A percentile compares a stretch with the other conserved stretches of the same genome.
phyloP scores from a whole-genome alignment of 2,113 vertebrate genomes.

The Stegostoma tigrinum region DNA sequence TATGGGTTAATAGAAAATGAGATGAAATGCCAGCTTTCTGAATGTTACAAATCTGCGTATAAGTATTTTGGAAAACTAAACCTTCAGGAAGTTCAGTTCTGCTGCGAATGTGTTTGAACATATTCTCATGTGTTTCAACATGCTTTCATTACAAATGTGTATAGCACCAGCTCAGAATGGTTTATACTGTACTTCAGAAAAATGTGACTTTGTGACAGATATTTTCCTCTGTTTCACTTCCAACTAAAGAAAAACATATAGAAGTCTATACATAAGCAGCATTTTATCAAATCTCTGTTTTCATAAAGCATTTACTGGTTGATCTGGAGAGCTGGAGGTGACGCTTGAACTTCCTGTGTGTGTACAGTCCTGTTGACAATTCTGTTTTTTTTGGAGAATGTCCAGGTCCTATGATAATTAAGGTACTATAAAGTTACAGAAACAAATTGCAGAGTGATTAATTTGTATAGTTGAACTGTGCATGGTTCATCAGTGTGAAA shows the following conservation, averaged over 20 bases:
- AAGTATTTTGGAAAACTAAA: not conserved
- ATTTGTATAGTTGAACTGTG: not conserved
- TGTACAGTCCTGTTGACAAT: slow-evolving; percentile 33
- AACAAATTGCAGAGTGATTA: slow-evolving; percentile 13
- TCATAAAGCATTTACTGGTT: not conserved
- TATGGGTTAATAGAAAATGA: not conserved
- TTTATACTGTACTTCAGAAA: not conserved
- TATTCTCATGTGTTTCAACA: not conserved
- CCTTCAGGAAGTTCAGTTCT: not conserved
- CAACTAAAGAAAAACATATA: not conserved
- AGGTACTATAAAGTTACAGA: not conserved
- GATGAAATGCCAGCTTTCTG: not conserved
- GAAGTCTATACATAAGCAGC: not conserved
- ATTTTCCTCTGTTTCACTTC: slow-evolving; percentile 23
- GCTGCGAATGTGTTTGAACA: not conserved
- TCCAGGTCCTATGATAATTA: slow-evolving; percentile 35
- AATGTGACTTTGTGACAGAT: slow-evolving; percentile 18
- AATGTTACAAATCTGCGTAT: not conserved
- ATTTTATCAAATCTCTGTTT: slow-evolving; percentile 32
- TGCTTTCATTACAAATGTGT: not conserved
- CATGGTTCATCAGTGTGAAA: not conserved
- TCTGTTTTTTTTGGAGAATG: slow-evolving; percentile 30
- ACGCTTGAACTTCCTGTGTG: slow-evolving; percentile 28
- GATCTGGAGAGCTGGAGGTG: slow-evolving; percentile 6
- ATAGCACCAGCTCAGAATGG: slow-evolving; percentile 20